Evolutionary conservation across 2,888 invertebrate species (phyloP).

Genomic region (Eilema caniola): DNA sequence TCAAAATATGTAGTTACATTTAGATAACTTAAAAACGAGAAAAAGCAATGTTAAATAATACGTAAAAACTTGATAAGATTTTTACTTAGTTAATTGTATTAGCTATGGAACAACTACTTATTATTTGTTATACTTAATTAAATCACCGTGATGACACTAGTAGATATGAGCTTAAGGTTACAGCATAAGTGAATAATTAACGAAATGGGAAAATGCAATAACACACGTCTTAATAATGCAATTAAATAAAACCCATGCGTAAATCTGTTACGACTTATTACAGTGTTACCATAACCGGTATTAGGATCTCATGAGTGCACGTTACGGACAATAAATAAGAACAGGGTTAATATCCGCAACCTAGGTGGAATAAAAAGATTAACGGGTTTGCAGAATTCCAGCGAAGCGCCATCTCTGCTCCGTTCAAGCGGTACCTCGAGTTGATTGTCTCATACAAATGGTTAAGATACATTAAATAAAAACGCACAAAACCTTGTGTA

Average conservation of each 20-base stretch:
- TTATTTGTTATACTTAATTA: too few species aligned
- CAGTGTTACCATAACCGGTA: conserved; percentile 58
- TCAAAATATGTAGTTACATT: too few species aligned
- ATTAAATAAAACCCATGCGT: conserved; percentile 34
- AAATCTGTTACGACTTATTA: conserved; percentile 25
- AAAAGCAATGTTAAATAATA: too few species aligned
- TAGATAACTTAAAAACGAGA: too few species aligned
- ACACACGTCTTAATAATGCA: conserved; percentile 23
- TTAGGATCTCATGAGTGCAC: conserved; percentile 51
- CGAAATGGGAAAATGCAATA: conserved; percentile 27
- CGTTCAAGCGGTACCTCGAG: conserved; percentile 26
- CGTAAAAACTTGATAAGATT: too few species aligned
- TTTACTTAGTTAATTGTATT: too few species aligned
- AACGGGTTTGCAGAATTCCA: conserved; percentile 77
- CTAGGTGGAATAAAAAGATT: conserved; percentile 74
- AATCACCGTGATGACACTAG: too few species aligned
- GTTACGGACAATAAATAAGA: conserved; percentile 57
- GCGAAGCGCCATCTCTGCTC: conserved; percentile 33
- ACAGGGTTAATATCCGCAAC: conserved; percentile 73
- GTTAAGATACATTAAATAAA: conserved; percentile 34
- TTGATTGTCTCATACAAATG: conserved; percentile 37
- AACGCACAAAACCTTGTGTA: conserved; percentile 49
- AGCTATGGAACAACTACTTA: too few species aligned
- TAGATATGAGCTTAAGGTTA: not conserved
- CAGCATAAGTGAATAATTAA: conserved; percentile 10